A percentile compares a stretch with the other conserved stretches of the same genome.
Evolutionary conservation across 2,797 vertebrate species (phyloP).

Genomic region (Dallia pectoralis): DNA sequence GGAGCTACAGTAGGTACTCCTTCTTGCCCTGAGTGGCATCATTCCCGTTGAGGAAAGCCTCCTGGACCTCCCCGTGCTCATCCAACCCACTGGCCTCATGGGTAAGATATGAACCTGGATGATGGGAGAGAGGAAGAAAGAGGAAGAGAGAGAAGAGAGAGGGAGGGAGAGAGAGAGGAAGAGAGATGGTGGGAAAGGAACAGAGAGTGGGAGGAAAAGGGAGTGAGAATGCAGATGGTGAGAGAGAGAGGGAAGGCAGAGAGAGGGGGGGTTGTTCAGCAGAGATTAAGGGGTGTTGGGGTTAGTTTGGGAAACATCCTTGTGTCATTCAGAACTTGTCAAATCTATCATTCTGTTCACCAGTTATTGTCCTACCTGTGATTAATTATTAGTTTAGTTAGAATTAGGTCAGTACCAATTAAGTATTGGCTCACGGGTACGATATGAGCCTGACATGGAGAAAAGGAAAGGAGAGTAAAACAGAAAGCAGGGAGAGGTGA

Average conservation of each 20-base stretch:
- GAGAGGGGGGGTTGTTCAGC: constrained; percentile 38
- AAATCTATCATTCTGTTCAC: constrained; percentile 51
- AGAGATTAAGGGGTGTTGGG: constrained; percentile 25
- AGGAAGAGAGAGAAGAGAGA: constrained; percentile 35
- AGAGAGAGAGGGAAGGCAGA: constrained; percentile 32
- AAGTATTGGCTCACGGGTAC: constrained; percentile 71
- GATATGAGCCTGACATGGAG: constrained; percentile 65
- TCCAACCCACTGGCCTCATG: constrained; percentile 92
- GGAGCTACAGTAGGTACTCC: constrained; percentile 84
- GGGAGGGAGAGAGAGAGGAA: constrained; percentile 43
- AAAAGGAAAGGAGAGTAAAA: constrained; percentile 35
- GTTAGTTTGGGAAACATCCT: constrained; percentile 67
- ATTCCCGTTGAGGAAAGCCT: constrained; percentile 91
- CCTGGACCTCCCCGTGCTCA: constrained; percentile 90
- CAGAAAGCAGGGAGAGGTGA: neutral
- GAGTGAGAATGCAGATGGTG: neutral
- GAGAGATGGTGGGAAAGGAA: constrained; percentile 1
- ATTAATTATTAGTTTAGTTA: constrained; percentile 73
- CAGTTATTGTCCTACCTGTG: constrained; percentile 54
- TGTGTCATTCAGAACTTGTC: constrained; percentile 57
- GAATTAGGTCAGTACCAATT: constrained; percentile 74
- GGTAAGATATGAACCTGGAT: constrained; percentile 88
- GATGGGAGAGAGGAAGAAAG: neutral
- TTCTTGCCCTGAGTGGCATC: constrained; percentile 92
- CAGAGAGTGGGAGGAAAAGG: constrained; percentile 2